A percentile compares a stretch with the other conserved stretches of the same genome.
These are phyloP conservation scores for Calcarius ornatus DNA, from an alignment of 2,113 vertebrate genomes.

Conservation along the genomic window DNA sequence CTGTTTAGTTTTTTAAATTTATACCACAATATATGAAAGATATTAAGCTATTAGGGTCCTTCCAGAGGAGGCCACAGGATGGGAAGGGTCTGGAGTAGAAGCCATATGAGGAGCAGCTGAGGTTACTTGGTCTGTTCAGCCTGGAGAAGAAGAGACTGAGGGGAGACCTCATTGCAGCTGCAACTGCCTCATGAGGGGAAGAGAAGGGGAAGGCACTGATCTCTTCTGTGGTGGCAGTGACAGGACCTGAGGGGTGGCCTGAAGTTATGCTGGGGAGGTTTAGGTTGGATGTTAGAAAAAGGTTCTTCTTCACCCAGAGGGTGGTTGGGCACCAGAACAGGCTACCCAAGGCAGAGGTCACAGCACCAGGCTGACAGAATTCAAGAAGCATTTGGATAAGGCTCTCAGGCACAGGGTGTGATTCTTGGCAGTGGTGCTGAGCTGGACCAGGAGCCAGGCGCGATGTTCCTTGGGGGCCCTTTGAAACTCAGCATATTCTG, in stretches of 20 bases:
- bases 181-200: not conserved
- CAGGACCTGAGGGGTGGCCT: not conserved
- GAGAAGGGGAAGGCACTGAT: not conserved
- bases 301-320: not conserved
- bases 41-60: not conserved
- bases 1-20: not conserved
- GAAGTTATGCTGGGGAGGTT: not conserved
- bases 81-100: not conserved
- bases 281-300: not conserved
- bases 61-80: not conserved
- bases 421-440: not conserved
- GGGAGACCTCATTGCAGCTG: not conserved
- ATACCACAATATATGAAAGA: not conserved
- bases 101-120: not conserved
- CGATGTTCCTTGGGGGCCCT: fast-evolving
- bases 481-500: not conserved
- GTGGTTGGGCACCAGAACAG: too few relatives aligned
- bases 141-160: not conserved
- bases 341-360: not conserved
- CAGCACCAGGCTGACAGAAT: not conserved
- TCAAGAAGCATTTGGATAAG: not conserved
- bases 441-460: not conserved
- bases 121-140: not conserved
- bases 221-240: not conserved
- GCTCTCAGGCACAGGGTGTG: not conserved